Conservation (phyloP, 2,888 invertebrate genomes). For the Pantelozetes paolii region DNA sequence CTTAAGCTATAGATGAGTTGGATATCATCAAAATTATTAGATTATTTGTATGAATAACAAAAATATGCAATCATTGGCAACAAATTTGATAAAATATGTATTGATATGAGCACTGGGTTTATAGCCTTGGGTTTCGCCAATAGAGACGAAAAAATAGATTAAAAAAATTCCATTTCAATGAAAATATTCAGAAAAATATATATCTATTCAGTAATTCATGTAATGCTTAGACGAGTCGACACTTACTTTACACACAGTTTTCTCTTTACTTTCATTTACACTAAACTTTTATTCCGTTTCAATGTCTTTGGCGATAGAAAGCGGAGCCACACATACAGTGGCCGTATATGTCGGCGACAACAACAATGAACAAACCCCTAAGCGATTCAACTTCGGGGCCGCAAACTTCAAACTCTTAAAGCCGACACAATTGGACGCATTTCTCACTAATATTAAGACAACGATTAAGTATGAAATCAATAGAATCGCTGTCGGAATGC, state of each 20-base stretch:
- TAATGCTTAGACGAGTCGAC: neutral
- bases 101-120: neutral
- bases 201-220: neutral
- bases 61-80: neutral
- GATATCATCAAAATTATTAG: no score
- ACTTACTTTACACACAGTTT: neutral
- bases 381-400: conserved; percentile 35
- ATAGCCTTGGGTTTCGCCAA: conserved; percentile 21
- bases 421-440: conserved; percentile 34
- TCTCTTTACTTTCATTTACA: neutral
- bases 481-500: conserved; percentile 37
- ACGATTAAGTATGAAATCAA: neutral
- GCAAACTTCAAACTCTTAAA: conserved; percentile 40
- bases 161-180: conserved; percentile 9
- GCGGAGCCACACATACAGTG: conserved; percentile 39
- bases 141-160: conserved; percentile 22
- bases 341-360: conserved; percentile 20
- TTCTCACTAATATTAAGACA: conserved; percentile 21
- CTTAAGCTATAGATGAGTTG: no score
- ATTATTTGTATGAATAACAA: neutral
- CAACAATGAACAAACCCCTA: conserved; percentile 10
- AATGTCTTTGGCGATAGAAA: conserved; percentile 39
- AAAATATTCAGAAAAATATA: no score
- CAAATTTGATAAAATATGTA: neutral
- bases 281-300: neutral